Conservation (phyloP, 2,113 vertebrate genomes). For the Pardalotus punctatus region DNA sequence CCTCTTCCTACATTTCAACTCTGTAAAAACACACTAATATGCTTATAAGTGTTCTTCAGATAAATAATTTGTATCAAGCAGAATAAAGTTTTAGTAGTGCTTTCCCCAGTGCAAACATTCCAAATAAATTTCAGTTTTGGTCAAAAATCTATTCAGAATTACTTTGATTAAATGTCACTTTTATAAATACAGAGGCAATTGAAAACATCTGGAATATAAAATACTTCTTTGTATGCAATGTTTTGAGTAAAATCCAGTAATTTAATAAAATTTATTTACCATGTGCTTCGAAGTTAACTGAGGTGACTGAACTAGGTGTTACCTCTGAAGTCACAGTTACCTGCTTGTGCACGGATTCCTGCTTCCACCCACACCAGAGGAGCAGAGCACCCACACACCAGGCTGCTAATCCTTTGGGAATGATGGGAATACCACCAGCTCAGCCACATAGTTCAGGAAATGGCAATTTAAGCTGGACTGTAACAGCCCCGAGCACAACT, state of each 20-base stretch:
- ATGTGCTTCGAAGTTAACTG: background rate
- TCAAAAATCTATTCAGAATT: background rate
- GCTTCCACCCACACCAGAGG: background rate
- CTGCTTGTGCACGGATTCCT: background rate
- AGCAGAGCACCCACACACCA: background rate
- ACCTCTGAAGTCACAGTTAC: conserved; percentile 2
- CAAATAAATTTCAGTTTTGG: background rate
- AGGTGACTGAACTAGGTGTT: conserved; percentile 30
- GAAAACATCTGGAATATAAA: conserved; percentile 37
- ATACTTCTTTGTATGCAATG: background rate
- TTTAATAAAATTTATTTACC: background rate
- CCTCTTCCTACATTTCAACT: background rate
- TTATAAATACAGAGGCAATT: background rate
- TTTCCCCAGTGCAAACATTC: background rate
- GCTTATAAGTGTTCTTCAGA: background rate
- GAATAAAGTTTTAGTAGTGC: background rate
- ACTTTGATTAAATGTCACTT: background rate
- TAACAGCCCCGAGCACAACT: background rate
- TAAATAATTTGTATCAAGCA: background rate
- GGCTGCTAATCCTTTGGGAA: background rate
- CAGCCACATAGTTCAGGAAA: background rate
- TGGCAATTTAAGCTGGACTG: background rate
- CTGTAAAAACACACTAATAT: background rate
- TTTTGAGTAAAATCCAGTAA: background rate
- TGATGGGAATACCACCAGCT: background rate